These are phyloP conservation scores for Odocoileus hemionus DNA, from an alignment of 2,113 vertebrate species.

Conservation along the genomic window DNA sequence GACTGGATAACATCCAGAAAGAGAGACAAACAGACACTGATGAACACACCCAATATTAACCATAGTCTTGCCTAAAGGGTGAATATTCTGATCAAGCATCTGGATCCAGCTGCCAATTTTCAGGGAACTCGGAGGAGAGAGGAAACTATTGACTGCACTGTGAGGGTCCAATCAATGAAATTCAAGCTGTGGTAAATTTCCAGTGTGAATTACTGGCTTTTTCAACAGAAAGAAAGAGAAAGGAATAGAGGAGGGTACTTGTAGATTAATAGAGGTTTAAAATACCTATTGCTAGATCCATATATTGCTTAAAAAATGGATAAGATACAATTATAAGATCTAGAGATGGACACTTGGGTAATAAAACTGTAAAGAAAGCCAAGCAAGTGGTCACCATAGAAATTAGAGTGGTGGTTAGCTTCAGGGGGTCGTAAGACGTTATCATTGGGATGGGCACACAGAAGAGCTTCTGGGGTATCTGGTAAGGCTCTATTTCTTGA, in stretches of 20 bases:
- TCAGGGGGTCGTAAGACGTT: fast-evolving
- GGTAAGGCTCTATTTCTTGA: not conserved
- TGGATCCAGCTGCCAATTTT: not conserved
- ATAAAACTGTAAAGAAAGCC: not conserved
- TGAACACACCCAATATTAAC: not conserved
- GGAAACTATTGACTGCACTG: not conserved
- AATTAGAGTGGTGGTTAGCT: not conserved
- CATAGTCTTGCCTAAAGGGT: not conserved
- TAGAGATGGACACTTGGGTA: not conserved
- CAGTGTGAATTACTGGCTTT: not conserved
- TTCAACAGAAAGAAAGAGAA: not conserved
- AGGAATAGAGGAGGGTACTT: not conserved
- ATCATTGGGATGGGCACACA: not conserved
- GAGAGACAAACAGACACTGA: not conserved
- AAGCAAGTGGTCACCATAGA: not conserved
- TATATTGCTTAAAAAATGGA: not conserved
- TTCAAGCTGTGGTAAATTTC: not conserved
- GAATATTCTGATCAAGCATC: not conserved
- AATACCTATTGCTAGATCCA: not conserved
- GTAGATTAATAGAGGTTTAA: not conserved
- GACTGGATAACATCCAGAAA: not conserved
- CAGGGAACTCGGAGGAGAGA: not conserved
- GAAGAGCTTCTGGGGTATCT: not conserved
- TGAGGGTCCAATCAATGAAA: not conserved
- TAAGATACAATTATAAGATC: not conserved